These are phyloP conservation scores for Tipula confusa DNA, from an alignment of 2,888 invertebrate genomes.

Conservation along the genomic window DNA sequence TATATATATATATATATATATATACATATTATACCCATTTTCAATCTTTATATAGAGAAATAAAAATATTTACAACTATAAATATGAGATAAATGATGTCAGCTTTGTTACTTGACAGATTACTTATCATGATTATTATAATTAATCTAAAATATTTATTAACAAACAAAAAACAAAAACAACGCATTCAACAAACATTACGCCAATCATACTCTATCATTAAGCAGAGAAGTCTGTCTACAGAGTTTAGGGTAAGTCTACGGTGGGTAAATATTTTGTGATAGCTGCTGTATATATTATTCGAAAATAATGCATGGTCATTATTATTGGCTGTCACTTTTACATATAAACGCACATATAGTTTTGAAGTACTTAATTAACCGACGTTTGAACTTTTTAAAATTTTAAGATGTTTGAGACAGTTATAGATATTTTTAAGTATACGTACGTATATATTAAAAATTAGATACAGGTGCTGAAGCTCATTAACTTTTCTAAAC, in stretches of 20 bases:
- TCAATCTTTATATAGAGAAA: not conserved
- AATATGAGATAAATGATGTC: conserved; percentile 20
- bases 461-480: not conserved
- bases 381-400: not conserved
- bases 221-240: not conserved
- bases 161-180: not conserved
- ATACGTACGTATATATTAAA: too few relatives aligned
- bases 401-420: not conserved
- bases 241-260: not conserved
- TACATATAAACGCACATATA: not conserved
- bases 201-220: not conserved
- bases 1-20: not conserved
- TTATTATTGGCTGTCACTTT: not conserved
- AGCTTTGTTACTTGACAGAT: conserved; percentile 20
- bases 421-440: too few relatives aligned
- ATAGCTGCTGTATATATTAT: not conserved
- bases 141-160: not conserved
- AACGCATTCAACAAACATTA: not conserved
- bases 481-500: not conserved
- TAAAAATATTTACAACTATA: not conserved
- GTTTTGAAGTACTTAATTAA: not conserved
- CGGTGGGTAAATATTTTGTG: not conserved
- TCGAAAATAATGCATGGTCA: not conserved
- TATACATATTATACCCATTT: not conserved
- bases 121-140: conserved; percentile 15